Conservation (phyloP, 2,888 invertebrate species). For the Thecocarcelia acutangulata region DNA sequence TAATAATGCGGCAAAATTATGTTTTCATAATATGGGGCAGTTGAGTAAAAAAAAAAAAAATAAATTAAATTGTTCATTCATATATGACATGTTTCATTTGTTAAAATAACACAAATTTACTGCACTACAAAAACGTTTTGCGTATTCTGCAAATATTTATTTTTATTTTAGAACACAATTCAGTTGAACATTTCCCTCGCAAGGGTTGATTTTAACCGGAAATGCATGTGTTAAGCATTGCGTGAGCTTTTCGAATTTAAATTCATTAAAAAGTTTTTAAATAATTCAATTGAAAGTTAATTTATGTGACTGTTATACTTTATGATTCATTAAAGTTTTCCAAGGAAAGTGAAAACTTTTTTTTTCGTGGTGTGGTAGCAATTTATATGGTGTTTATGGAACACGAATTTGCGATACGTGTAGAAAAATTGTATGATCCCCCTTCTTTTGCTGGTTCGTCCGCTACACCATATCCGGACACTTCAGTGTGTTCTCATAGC, state of each 20-base stretch:
- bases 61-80: slow-evolving; percentile 44
- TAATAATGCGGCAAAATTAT: slow-evolving; percentile 62
- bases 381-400: too few species aligned
- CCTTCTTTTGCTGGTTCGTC: too few species aligned
- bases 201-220: slow-evolving; percentile 36
- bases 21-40: slow-evolving; percentile 34
- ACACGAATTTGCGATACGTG: too few species aligned
- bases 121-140: slow-evolving; percentile 34
- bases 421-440: too few species aligned
- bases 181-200: background rate
- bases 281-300: slow-evolving; percentile 5
- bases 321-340: too few species aligned
- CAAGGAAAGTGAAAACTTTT: too few species aligned
- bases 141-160: slow-evolving; percentile 40
- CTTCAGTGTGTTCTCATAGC: too few species aligned
- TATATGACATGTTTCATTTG: slow-evolving; percentile 59
- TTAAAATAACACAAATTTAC: slow-evolving; percentile 54
- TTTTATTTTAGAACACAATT: slow-evolving; percentile 3
- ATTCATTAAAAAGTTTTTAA: background rate
- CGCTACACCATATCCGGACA: too few species aligned
- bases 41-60: background rate
- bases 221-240: slow-evolving; percentile 45
- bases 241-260: slow-evolving; percentile 26
- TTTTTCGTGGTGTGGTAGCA: too few species aligned
- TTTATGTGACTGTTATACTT: background rate